These are phyloP conservation scores for Patella pellucida DNA, from an alignment of 2,888 invertebrate genomes.

Conservation along the genomic window DNA sequence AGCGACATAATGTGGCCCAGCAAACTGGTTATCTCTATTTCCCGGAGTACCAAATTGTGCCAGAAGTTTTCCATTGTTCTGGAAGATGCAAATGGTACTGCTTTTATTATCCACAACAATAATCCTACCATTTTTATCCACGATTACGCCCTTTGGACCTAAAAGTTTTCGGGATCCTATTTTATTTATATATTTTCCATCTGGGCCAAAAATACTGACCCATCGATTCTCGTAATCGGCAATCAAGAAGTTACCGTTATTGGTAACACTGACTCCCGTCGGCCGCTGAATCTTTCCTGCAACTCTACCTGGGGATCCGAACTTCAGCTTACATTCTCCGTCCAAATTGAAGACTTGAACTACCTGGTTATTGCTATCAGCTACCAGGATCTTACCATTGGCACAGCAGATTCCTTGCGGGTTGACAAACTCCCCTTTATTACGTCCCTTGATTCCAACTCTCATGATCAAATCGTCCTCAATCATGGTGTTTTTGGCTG, in stretches of 20 bases:
- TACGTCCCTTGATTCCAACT: conserved; percentile 73
- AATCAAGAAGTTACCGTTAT: conserved; percentile 73
- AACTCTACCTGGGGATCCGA: conserved; percentile 71
- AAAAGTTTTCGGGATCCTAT: conserved; percentile 73
- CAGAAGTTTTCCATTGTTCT: conserved; percentile 73
- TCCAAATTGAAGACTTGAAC: conserved; percentile 68
- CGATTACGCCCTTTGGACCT: conserved; percentile 74
- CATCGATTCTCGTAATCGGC: conserved; percentile 75
- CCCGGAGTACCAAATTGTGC: conserved; percentile 72
- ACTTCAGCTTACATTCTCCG: conserved; percentile 72
- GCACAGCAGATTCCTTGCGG: conserved; percentile 73
- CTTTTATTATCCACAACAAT: conserved; percentile 75
- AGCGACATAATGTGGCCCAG: conserved; percentile 75
- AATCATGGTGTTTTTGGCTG: conserved; percentile 56
- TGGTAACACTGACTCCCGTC: conserved; percentile 73
- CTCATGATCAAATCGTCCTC: conserved; percentile 73
- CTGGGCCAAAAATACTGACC: conserved; percentile 73
- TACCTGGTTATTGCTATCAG: conserved; percentile 74
- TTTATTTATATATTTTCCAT: conserved; percentile 73
- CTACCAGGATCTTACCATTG: conserved; percentile 71
- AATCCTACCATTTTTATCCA: conserved; percentile 72
- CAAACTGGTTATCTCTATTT: conserved; percentile 72
- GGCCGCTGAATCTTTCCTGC: conserved; percentile 74
- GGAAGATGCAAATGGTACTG: conserved; percentile 72
- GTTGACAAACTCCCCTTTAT: conserved; percentile 74